Conservation (phyloP, 1,140 invertebrate genomes). For the Eriosoma lanigerum region DNA sequence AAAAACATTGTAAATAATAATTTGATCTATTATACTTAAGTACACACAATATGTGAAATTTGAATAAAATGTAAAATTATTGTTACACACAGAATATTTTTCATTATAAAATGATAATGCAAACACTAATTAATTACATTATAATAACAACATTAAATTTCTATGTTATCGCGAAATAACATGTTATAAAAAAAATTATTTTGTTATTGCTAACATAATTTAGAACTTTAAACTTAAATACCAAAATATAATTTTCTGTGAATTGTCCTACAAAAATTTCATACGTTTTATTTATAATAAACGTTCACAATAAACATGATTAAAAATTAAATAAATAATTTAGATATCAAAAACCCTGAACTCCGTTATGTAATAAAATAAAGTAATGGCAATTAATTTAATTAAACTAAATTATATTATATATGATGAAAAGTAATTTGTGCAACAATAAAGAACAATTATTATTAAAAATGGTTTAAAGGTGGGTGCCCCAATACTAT, state of each 20-base stretch:
- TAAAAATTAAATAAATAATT: neutral
- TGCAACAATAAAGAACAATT: constrained; percentile 17
- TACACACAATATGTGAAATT: neutral
- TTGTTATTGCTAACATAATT: neutral
- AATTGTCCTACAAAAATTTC: neutral
- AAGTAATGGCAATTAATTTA: constrained; percentile 19
- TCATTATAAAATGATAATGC: no score
- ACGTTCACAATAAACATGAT: neutral
- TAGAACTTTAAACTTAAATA: neutral
- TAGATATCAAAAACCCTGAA: constrained; percentile 33
- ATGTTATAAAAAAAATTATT: neutral
- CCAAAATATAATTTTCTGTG: neutral
- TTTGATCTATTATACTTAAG: no score
- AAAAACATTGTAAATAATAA: no score
- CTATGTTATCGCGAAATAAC: neutral
- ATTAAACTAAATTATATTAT: neutral
- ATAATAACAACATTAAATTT: no score
- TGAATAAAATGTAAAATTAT: neutral
- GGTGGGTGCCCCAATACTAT: neutral
- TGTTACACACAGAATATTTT: neutral
- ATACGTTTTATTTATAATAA: neutral
- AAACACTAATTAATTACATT: no score
- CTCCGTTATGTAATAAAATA: constrained; percentile 2
- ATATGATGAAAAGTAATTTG: neutral
- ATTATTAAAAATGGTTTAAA: neutral